These are phyloP conservation scores for Oryzias celebensis DNA, from an alignment of 2,113 vertebrate species.

Conservation along the genomic window DNA sequence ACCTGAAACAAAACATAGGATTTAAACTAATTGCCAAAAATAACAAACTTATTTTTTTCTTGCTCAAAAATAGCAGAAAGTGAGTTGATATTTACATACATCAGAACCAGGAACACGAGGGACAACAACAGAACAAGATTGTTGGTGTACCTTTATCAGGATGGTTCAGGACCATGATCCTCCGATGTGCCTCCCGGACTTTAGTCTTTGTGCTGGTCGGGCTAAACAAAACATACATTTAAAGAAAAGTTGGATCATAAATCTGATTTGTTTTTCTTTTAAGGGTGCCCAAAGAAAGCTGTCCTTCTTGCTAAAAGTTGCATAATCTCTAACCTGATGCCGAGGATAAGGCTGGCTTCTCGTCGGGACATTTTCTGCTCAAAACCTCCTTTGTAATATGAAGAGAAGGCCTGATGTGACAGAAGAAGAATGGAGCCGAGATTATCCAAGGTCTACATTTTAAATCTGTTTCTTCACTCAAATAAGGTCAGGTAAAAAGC, in stretches of 20 bases:
- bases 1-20: too few relatives aligned
- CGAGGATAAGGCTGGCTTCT: constrained; percentile 92
- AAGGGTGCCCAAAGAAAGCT: background rate
- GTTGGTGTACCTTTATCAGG: constrained; percentile 89
- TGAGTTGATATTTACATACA: too few relatives aligned
- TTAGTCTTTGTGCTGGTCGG: constrained; percentile 84
- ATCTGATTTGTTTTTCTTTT: background rate
- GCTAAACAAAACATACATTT: constrained; percentile 68
- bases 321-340: constrained; percentile 82
- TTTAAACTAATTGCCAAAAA: too few relatives aligned
- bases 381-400: constrained; percentile 96
- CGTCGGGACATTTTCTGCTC: constrained; percentile 92
- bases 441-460: background rate
- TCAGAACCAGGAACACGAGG: too few relatives aligned
- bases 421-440: background rate
- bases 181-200: constrained; percentile 86
- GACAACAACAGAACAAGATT: background rate
- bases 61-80: too few relatives aligned
- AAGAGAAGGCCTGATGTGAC: constrained; percentile 79
- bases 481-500: too few relatives aligned
- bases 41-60: too few relatives aligned
- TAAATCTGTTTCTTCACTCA: background rate
- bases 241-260: background rate
- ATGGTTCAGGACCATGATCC: constrained; percentile 94
- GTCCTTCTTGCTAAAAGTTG: constrained; percentile 7